A percentile compares a stretch with the other conserved stretches of the same genome.
Evolutionary conservation across 1,140 invertebrate species (phyloP).

Genomic region (Trichonephila clavata): DNA sequence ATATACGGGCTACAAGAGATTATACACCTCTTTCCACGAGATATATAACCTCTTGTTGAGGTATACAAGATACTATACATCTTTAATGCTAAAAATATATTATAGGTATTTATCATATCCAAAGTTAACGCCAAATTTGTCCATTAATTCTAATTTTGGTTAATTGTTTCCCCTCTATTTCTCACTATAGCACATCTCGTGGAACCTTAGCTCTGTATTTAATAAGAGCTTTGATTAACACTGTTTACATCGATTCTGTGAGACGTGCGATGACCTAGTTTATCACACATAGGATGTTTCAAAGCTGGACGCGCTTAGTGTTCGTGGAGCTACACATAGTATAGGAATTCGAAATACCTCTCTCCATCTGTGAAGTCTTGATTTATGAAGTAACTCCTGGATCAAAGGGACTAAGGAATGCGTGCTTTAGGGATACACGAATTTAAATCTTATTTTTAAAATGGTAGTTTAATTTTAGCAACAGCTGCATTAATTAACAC

Average conservation of each 20-base stretch:
- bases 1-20: no score
- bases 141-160: not conserved
- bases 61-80: no score
- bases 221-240: not conserved
- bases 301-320: not conserved
- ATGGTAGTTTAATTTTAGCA: no score
- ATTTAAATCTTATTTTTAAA: no score
- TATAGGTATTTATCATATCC: not conserved
- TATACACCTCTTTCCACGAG: no score
- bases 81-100: no score
- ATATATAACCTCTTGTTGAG: no score
- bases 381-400: not conserved
- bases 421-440: no score
- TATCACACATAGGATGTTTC: not conserved
- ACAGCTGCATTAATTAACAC: no score
- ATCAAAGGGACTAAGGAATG: not conserved
- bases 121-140: not conserved
- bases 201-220: not conserved
- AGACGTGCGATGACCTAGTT: constrained; percentile 14
- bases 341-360: constrained; percentile 22
- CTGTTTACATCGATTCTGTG: constrained; percentile 1
- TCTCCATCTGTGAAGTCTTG: not conserved
- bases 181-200: not conserved
- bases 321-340: not conserved
- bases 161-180: not conserved